These are phyloP conservation scores for Andrena haemorrhoa DNA, from an alignment of 2,888 invertebrate genomes.

Conservation along the genomic window DNA sequence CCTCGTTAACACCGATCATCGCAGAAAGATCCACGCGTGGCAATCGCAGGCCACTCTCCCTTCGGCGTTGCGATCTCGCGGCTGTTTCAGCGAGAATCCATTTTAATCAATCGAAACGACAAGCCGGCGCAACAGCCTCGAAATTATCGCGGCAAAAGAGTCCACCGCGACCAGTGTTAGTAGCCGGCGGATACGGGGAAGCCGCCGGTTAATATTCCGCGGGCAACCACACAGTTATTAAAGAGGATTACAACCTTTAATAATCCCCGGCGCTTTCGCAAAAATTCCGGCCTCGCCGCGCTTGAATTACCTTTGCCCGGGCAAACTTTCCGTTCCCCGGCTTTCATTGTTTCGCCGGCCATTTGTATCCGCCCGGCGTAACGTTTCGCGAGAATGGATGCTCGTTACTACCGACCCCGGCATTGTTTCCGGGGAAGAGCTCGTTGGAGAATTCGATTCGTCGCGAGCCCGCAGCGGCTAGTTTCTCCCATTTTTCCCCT, in stretches of 20 bases:
- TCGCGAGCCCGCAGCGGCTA: slow-evolving; percentile 8
- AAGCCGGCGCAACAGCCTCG: too few species aligned
- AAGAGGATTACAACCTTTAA: slow-evolving; percentile 59
- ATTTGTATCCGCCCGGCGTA: slow-evolving; percentile 52
- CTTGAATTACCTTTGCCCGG: slow-evolving; percentile 47
- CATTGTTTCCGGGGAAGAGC: slow-evolving; percentile 43
- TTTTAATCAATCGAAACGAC: slow-evolving; percentile 10
- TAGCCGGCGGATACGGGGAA: not conserved
- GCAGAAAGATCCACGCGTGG: too few species aligned
- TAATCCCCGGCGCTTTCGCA: slow-evolving; percentile 48
- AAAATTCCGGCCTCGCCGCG: slow-evolving; percentile 46
- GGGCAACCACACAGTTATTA: slow-evolving; percentile 33
- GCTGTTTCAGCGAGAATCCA: too few species aligned
- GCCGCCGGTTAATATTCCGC: slow-evolving; percentile 37
- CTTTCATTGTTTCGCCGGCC: slow-evolving; percentile 53
- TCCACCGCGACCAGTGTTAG: not conserved
- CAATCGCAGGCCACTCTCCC: too few species aligned
- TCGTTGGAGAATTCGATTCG: slow-evolving; percentile 26
- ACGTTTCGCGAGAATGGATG: slow-evolving; percentile 39
- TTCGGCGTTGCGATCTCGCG: too few species aligned
- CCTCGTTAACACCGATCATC: too few species aligned
- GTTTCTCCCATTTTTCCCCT: not conserved
- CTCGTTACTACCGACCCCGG: slow-evolving; percentile 45
- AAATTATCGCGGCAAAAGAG: not conserved
- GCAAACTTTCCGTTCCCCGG: slow-evolving; percentile 23